Conservation (phyloP, 2,888 invertebrate genomes). For the Oxycera nigricornis region DNA sequence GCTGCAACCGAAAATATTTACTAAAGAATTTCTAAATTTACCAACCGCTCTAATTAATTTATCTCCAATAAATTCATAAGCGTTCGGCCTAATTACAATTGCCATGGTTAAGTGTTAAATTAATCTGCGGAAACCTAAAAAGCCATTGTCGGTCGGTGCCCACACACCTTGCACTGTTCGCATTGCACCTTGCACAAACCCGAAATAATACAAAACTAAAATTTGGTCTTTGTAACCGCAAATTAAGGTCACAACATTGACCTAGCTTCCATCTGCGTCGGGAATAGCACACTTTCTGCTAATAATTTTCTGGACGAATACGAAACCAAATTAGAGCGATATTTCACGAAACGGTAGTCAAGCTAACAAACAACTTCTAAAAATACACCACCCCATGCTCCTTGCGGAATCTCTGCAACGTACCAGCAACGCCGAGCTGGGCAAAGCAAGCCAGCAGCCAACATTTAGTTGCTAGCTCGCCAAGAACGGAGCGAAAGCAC, state of each 20-base stretch:
- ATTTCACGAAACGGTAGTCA: slow-evolving; percentile 29
- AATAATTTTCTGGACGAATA: background rate
- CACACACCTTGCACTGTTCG: no score
- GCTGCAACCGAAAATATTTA: no score
- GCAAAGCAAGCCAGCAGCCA: background rate
- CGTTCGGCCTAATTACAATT: no score
- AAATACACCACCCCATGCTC: slow-evolving; percentile 10
- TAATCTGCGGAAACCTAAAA: no score
- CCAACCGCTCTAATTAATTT: no score
- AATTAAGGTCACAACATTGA: slow-evolving; percentile 25
- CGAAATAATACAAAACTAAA: no score
- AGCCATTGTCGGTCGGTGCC: no score
- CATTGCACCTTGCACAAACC: no score
- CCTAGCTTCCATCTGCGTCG: background rate
- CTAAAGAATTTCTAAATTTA: no score
- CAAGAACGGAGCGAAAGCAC: slow-evolving; percentile 23
- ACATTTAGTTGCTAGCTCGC: slow-evolving; percentile 1
- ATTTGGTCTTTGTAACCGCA: background rate
- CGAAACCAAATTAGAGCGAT: slow-evolving; percentile 14
- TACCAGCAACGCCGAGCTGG: background rate
- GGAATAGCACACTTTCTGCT: background rate
- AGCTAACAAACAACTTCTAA: slow-evolving; percentile 19
- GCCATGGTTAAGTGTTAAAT: no score
- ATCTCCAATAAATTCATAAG: no score
- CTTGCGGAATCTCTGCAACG: slow-evolving; percentile 6